Conservation (phyloP, 2,113 vertebrate species). For the Aegotheles bennettii region DNA sequence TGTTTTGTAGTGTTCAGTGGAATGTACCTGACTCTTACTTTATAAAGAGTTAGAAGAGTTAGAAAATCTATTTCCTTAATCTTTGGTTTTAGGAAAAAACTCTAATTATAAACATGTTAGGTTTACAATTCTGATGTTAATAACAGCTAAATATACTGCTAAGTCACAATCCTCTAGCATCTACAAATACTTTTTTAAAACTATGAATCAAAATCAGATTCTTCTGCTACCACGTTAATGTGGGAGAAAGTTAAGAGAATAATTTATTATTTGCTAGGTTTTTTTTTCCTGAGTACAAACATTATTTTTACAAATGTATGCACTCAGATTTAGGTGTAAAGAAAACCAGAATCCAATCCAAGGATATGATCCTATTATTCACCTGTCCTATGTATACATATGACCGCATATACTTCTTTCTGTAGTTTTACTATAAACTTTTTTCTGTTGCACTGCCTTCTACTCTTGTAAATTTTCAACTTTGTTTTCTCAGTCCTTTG, state of each 20-base stretch:
- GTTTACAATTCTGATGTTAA: background rate
- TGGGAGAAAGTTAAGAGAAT: background rate
- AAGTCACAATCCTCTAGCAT: background rate
- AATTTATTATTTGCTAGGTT: background rate
- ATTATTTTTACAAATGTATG: background rate
- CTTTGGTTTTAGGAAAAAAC: background rate
- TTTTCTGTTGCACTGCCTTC: background rate
- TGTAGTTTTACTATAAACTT: background rate
- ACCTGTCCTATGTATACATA: background rate
- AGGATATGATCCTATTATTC: background rate
- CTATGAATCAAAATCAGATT: background rate
- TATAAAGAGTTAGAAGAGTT: background rate
- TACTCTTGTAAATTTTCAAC: background rate
- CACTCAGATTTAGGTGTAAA: background rate
- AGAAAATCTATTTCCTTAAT: background rate
- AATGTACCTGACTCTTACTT: background rate
- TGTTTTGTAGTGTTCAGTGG: background rate
- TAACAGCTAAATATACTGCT: background rate
- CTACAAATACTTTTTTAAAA: background rate
- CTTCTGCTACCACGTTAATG: background rate
- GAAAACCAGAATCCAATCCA: background rate
- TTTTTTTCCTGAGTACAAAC: background rate
- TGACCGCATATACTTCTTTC: background rate
- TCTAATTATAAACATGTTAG: background rate
- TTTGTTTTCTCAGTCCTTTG: background rate